Evolutionary conservation across 2,797 vertebrate species (phyloP), one percentile per base, ranked within the genome.

Genomic region (Octomys mimax): DNA sequence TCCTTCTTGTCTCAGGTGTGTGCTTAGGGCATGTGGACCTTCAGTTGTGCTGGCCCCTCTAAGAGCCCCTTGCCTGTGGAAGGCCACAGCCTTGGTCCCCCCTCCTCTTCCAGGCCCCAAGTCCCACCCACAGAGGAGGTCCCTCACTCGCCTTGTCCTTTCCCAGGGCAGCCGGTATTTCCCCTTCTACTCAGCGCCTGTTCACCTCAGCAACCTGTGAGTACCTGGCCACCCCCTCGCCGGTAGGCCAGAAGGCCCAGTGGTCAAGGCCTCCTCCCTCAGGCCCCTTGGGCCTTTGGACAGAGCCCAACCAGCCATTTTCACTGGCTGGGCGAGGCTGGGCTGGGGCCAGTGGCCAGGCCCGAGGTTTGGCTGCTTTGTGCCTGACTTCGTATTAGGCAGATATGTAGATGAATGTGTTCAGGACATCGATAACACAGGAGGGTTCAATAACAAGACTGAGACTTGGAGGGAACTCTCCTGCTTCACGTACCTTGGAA

Each of bases 241-340:
- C 10, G n/a, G 42, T 36, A 62, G n/a, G 75, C 54, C 49, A 78
- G 87, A 33, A 71, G 19, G 42, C 31, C 66, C 83, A 28, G 28
- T 22, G 71, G 73, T 81, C 79, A 82, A 39, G 75, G 33, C 68
- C 52, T 52, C 12, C 24, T 80, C 82, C 79, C 2, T 13, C 39
- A 82, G 90, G 46, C 42, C 57, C 36, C 42, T 21, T 0, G 2
- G 82, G 80, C 75, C 89, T 86, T 97, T 95, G 96, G 97, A 91
- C 71, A 54, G 92, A 96, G 97, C 96, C 96, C 97, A 96, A 91
- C 94, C 95, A 94, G 90, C 90, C 52, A 36, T 95, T 97, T 94
- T 95, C 85, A 79, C 78, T 82, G 95, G 96, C 92, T 93, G 97
- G 96, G 87, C 94, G 78, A 83, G 85, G 57, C 83, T 28, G 84